Evolutionary conservation across 2,113 vertebrate species (phyloP).

Genomic region (Cyphomyrus discorhynchus): DNA sequence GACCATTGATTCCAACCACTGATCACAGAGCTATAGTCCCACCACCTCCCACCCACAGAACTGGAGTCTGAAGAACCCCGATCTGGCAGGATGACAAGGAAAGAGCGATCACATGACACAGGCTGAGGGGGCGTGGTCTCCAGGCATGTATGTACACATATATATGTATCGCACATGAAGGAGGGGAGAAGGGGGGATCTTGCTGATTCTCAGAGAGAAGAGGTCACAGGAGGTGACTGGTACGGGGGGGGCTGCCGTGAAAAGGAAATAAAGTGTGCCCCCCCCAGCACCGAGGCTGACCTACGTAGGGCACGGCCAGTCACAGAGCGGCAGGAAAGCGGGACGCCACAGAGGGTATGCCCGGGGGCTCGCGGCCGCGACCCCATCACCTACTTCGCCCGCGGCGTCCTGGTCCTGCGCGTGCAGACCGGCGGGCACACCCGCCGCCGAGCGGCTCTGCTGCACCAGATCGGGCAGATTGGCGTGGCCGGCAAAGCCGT

Average conservation of each 20-base stretch:
- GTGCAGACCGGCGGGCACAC: slow-evolving; percentile 73
- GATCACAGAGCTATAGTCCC: neutral
- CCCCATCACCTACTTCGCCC: slow-evolving; percentile 81
- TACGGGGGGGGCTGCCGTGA: neutral
- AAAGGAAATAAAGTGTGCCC: neutral
- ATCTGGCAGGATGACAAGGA: neutral
- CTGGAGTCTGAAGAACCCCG: neutral
- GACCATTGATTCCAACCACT: neutral
- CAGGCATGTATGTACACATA: neutral
- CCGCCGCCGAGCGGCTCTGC: slow-evolving; percentile 82
- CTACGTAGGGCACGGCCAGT: neutral
- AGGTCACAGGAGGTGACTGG: neutral
- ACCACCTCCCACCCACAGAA: neutral
- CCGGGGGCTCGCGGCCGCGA: slow-evolving; percentile 31
- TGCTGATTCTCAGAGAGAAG: neutral
- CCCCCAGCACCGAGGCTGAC: neutral
- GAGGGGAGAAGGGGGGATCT: neutral
- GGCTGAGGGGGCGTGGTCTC: slow-evolving; percentile 6
- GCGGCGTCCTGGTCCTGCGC: slow-evolving; percentile 76
- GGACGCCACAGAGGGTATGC: neutral
- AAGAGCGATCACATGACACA: slow-evolving; percentile 16
- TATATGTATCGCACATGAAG: neutral
- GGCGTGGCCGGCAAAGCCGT: slow-evolving; percentile 83
- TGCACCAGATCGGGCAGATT: slow-evolving; percentile 96
- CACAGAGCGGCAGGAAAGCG: neutral